phyloP scores from a whole-genome alignment of 2,888 invertebrate species.

The Lottia gigantea region DNA sequence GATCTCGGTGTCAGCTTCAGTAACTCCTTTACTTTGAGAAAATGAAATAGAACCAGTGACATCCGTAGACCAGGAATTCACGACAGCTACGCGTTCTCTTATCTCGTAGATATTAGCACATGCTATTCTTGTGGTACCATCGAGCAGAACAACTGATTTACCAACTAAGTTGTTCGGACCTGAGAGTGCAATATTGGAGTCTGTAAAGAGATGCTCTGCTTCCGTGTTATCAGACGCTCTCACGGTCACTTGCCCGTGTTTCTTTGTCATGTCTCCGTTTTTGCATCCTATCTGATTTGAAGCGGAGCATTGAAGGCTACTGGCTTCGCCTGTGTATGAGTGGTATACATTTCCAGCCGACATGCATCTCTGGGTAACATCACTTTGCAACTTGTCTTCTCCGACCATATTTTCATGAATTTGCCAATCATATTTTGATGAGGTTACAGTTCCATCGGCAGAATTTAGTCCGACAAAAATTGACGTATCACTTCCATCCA shows the following conservation, averaged over 20 bases:
- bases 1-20: conserved; percentile 33
- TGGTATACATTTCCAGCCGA: conserved; percentile 83
- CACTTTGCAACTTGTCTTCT: conserved; percentile 28
- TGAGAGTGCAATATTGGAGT: conserved; percentile 79
- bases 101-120: conserved; percentile 74
- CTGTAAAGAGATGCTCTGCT: conserved; percentile 74
- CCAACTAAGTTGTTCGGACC: conserved; percentile 82
- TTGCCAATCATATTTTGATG: conserved; percentile 78
- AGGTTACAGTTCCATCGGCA: conserved; percentile 79
- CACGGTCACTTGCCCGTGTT: conserved; percentile 60
- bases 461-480: conserved; percentile 87
- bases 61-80: conserved; percentile 23
- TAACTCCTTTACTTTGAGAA: conserved; percentile 28
- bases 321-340: conserved; percentile 45
- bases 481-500: conserved; percentile 86
- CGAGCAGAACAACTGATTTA: conserved; percentile 82
- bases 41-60: conserved; percentile 37
- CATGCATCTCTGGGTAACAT: conserved; percentile 70
- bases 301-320: conserved; percentile 38
- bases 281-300: conserved; percentile 86
- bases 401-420: conserved; percentile 72
- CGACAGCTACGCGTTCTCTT: conserved; percentile 30
- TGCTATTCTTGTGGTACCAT: conserved; percentile 79
- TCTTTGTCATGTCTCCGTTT: conserved; percentile 80
- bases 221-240: conserved; percentile 18